Conservation (phyloP, 2,113 vertebrate species). For the Chlorodrepanis virens region DNA sequence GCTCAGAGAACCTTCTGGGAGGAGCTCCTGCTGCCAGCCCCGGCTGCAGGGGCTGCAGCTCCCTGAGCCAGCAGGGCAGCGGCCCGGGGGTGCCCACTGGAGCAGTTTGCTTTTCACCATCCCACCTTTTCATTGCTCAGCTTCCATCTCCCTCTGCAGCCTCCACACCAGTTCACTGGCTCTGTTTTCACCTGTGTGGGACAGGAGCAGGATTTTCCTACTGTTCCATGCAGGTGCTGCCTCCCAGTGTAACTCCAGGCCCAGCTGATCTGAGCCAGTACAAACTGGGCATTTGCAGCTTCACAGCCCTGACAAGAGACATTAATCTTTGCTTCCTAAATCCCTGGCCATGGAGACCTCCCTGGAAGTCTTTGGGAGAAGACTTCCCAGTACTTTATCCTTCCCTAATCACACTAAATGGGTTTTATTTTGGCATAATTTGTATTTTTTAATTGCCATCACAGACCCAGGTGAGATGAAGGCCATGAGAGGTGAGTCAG, state of each 20-base stretch:
- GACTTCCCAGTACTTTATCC: background rate
- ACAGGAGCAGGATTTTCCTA: fast-evolving
- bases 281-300: background rate
- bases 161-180: fast-evolving
- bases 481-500: background rate
- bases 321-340: background rate
- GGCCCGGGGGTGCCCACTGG: fast-evolving
- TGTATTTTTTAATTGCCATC: background rate
- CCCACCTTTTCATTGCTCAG: fast-evolving
- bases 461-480: background rate
- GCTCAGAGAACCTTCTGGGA: fast-evolving
- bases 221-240: background rate
- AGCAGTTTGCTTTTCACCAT: fast-evolving
- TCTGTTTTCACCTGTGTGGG: fast-evolving
- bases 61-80: fast-evolving
- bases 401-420: background rate
- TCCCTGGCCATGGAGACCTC: background rate
- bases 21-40: fast-evolving
- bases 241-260: background rate
- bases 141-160: fast-evolving
- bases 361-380: background rate
- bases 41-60: no score
- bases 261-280: fast-evolving
- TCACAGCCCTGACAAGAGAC: background rate
- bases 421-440: background rate